phyloP scores from a whole-genome alignment of 2,888 invertebrate species.

The Ariolimax columbianus region DNA sequence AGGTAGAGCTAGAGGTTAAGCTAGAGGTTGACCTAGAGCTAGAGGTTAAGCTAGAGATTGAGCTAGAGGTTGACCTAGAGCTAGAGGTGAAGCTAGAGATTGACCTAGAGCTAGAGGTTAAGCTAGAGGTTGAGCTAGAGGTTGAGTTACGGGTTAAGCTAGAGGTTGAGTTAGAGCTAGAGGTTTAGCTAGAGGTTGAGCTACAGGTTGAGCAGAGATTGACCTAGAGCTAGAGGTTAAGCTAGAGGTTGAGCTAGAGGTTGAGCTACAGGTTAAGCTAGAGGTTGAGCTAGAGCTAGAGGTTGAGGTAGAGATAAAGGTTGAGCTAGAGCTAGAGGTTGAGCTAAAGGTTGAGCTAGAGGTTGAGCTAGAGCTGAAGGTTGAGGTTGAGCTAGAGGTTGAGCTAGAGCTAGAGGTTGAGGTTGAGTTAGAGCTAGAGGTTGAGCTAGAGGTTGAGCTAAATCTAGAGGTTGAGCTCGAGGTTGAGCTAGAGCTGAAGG shows the following conservation, averaged over 20 bases:
- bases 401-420: not conserved
- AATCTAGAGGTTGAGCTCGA: not conserved
- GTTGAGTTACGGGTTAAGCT: no score
- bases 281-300: constrained; percentile 11
- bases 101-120: no score
- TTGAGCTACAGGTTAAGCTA: constrained; percentile 14
- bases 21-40: no score
- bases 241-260: not conserved
- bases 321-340: not conserved
- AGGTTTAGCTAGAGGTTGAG: no score
- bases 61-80: no score
- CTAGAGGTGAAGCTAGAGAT: no score
- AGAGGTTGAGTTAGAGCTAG: no score
- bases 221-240: not conserved
- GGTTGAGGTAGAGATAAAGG: not conserved
- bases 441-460: not conserved
- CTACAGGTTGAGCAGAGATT: not conserved
- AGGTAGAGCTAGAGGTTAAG: no score
- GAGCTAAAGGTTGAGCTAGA: not conserved
- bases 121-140: no score
- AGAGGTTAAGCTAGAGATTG: no score
- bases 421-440: not conserved
- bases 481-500: not conserved
- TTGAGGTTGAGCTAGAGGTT: not conserved
- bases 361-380: not conserved